These are phyloP conservation scores for Lacanobia wlatinum DNA, from an alignment of 2,888 invertebrate species.

Conservation along the genomic window DNA sequence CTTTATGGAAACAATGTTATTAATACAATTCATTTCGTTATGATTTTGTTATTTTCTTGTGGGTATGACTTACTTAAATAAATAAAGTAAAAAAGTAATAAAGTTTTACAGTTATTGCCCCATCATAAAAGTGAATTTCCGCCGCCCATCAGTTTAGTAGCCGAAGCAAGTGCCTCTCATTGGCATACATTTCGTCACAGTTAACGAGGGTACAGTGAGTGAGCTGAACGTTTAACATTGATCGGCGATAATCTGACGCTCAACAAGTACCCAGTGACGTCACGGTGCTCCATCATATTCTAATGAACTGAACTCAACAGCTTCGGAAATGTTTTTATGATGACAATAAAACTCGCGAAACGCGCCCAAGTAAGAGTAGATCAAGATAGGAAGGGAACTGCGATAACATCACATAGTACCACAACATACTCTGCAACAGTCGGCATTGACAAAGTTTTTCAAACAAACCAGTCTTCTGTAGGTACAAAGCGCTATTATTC, in stretches of 20 bases:
- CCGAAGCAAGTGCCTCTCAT: not conserved
- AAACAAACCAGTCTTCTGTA: too few relatives aligned
- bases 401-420: too few relatives aligned
- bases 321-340: conserved; percentile 16
- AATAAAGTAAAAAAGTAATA: too few relatives aligned
- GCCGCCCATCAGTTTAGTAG: not conserved
- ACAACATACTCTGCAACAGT: too few relatives aligned
- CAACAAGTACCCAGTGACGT: conserved; percentile 45
- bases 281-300: conserved; percentile 3
- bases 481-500: too few relatives aligned
- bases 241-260: conserved; percentile 18
- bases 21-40: too few relatives aligned
- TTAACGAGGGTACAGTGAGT: conserved; percentile 22
- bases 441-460: too few relatives aligned
- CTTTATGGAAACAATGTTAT: too few relatives aligned
- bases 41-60: too few relatives aligned
- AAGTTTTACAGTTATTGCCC: not conserved
- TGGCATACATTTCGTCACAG: conserved; percentile 6
- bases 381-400: too few relatives aligned
- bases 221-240: conserved; percentile 10
- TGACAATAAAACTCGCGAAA: not conserved
- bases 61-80: too few relatives aligned
- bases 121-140: not conserved
- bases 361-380: too few relatives aligned
- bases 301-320: conserved; percentile 5